Base-by-base conservation (phyloP, 2,797 vertebrate species). In the Hippoglossus hippoglossus region DNA sequence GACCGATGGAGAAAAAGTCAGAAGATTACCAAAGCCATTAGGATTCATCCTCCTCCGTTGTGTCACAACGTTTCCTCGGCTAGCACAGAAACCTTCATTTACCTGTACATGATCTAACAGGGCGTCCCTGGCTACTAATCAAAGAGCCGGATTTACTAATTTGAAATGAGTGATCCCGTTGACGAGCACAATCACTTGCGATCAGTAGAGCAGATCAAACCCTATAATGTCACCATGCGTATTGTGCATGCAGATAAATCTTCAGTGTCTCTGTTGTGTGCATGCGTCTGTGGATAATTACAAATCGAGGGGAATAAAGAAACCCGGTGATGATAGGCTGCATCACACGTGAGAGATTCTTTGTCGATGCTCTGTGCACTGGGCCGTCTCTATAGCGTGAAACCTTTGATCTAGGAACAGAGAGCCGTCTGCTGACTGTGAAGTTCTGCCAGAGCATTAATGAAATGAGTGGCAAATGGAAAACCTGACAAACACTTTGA, bases 321-420 rank as follows among this genome's bases (percentile, higher is more conserved):
- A 72, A 74, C 49, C 3, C 0, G 1, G 51, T 15, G 22, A 68
- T 66, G 75, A 78, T 57, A 63, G 71, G 64, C 56, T 24, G n/a
- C n/a, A 65, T 63, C 56, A 75, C 60, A 73, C 73, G 65, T 55
- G 67, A 84, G 57, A 13, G 77, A 83, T 57, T 80, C 60, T 64
- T 75, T 31, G 19, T 77, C 68, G 71, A 51, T 47, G 56, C 39
- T 31, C 56, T 50, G 55, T 70, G 71, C 72, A 28, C 46, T 46
- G 55, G 66, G 75, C 70, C 67, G 44, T 81, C 52, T 71, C 65
- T 77, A 66, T 15, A 70, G 50, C 63, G 52, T 69, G 55, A 81
- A 84, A 87, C 47, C 77, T 89, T 91, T 92, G 73, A 92, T 89
- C 75, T 65, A 18, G n/a, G 59, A 85, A 73, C 54, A 75, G 75